Base-by-base conservation (phyloP, 2,888 invertebrate genomes). In the Drosophila paracracens region DNA sequence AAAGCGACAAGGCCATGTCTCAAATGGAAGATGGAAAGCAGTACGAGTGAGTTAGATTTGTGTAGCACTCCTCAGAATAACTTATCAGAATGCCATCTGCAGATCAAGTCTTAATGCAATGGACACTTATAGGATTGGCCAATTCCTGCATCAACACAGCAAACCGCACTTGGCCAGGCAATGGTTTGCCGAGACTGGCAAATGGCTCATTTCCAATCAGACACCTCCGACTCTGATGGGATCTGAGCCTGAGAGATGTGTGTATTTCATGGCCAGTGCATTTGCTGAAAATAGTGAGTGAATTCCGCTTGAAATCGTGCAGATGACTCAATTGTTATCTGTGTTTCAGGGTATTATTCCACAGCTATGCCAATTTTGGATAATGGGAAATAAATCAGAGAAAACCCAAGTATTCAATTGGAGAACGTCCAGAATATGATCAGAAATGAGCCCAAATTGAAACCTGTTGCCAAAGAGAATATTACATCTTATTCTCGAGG, bases 1-100 rank as follows among this genome's bases (percentile, higher is more conserved):
- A 25, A 25, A 25, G 25, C 25, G 25, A 25, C 1, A 25, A 25
- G 25, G 25, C 25, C 25, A 25, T 25, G 25, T 25, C 25, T 25
- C 25, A 25, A 25, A 25, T 25, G 25, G 25, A 25, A 25, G 25
- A 25, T 25, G 97, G 97, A 2, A 95, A 96, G 11, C 95, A 95
- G 85, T 97, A 97, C 91, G 96, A 38, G 38, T 38, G n/a, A 38
- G 38, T 38, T 8, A n/a, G 1, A n/a, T n/a, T 38, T 1, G 38
- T 38, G 38, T 4, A 1, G 8, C 38, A 38, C 38, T n/a, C 38
- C 38, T n/a, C 1, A n/a, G 8, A n/a, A 38, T 8, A n/a, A 4
- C 38, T 3, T 8, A 8, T 8, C n/a, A 18, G 18, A n/a, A 38
- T 38, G n/a, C n/a, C 8, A n/a, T 18, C 38, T 63, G n/a, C 35